Evolutionary conservation across 2,888 invertebrate genomes (phyloP).

Genomic region (Minunthozetes semirufus): DNA sequence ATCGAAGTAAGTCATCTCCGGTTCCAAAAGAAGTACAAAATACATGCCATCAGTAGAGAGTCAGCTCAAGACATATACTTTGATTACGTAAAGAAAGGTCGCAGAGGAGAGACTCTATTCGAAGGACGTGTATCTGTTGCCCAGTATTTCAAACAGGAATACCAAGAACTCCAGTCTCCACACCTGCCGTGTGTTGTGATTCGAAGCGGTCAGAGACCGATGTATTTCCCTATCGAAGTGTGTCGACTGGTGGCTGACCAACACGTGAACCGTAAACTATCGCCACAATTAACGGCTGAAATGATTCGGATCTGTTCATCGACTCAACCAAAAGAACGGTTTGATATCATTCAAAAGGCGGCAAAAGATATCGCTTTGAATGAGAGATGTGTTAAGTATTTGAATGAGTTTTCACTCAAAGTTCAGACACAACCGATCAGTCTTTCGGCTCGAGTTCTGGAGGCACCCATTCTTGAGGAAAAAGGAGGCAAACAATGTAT

Average conservation of each 20-base stretch:
- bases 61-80: slow-evolving; percentile 30
- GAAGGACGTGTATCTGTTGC: slow-evolving; percentile 29
- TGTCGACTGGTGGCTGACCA: slow-evolving; percentile 35
- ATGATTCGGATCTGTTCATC: slow-evolving; percentile 36
- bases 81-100: slow-evolving; percentile 9
- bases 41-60: slow-evolving; percentile 24
- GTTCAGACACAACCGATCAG: slow-evolving; percentile 37
- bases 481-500: slow-evolving; percentile 30
- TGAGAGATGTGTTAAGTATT: background rate
- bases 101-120: background rate
- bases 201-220: background rate
- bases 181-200: slow-evolving; percentile 29
- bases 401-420: slow-evolving; percentile 39
- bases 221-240: slow-evolving; percentile 36
- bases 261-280: slow-evolving; percentile 27
- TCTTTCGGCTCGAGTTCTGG: slow-evolving; percentile 39
- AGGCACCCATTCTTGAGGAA: slow-evolving; percentile 39
- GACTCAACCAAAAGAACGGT: slow-evolving; percentile 23
- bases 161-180: slow-evolving; percentile 22
- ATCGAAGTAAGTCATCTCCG: slow-evolving; percentile 34
- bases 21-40: slow-evolving; percentile 27
- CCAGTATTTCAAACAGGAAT: slow-evolving; percentile 32
- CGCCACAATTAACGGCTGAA: slow-evolving; percentile 29
- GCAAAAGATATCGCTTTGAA: slow-evolving; percentile 11
- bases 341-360: slow-evolving; percentile 26